A percentile compares a stretch with the other conserved stretches of the same genome.
Evolutionary conservation across 1,140 invertebrate genomes (phyloP).

Genomic region (Drosophila ambigua): DNA sequence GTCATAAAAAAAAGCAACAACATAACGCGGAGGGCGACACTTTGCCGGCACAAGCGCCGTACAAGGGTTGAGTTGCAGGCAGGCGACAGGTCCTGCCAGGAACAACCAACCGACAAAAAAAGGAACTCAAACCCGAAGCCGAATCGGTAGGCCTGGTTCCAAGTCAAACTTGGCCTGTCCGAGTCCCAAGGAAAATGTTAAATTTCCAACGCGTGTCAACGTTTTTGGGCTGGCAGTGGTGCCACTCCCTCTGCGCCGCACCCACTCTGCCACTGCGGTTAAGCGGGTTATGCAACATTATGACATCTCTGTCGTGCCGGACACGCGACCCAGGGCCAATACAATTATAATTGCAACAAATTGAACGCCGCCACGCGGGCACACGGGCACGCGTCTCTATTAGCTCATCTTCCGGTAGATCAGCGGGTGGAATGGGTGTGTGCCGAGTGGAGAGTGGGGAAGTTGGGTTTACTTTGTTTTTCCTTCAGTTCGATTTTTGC

Average conservation of each 20-base stretch:
- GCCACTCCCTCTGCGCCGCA: conserved; percentile 19
- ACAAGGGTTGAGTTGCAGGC: conserved; percentile 42
- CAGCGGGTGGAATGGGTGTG: conserved; percentile 27
- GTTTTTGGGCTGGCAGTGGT: conserved; percentile 60
- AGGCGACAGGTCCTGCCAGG: conserved; percentile 17
- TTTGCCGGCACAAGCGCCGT: conserved; percentile 45
- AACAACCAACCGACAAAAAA: conserved; percentile 50
- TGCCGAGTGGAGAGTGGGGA: neutral
- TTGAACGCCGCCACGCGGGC: conserved; percentile 61
- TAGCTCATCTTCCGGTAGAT: conserved; percentile 68
- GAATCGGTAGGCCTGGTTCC: no score
- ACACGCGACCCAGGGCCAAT: conserved; percentile 61
- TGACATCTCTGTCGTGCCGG: conserved; percentile 43
- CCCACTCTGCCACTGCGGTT: conserved; percentile 46
- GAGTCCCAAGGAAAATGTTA: conserved; percentile 24
- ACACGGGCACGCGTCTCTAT: conserved; percentile 51
- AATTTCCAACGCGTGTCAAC: conserved; percentile 54
- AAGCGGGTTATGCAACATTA: conserved; percentile 75
- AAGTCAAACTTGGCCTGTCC: conserved; percentile 40
- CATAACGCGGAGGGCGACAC: conserved; percentile 10
- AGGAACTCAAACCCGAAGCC: neutral
- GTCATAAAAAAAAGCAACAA: conserved; percentile 64
- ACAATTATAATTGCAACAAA: conserved; percentile 79
- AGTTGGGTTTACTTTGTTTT: conserved; percentile 13
- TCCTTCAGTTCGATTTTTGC: conserved; percentile 4